Evolutionary conservation across 53 echinoderm and acorn worm genomes (phyloP).

Genomic region (Hippasteria phrygiana): DNA sequence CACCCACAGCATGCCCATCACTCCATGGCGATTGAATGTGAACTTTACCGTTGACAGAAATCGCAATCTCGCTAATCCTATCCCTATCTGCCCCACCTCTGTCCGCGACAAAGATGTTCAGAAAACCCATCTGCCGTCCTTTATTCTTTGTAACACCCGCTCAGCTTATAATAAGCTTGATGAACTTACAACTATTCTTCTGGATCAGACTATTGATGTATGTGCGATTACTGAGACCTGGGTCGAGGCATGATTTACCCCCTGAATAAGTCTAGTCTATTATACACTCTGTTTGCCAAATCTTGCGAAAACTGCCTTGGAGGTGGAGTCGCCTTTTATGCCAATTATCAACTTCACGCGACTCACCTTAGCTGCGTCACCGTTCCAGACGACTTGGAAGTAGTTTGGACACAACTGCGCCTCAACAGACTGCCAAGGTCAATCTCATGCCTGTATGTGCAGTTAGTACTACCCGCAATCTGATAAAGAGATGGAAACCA

Average conservation of each 20-base stretch:
- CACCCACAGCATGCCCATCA: too few relatives aligned
- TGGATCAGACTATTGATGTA: conserved; percentile 9
- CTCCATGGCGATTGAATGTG: not conserved
- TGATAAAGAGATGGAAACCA: conserved; percentile 16
- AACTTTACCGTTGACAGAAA: not conserved
- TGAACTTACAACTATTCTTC: conserved; percentile 1
- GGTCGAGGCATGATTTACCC: conserved; percentile 30
- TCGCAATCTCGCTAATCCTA: not conserved
- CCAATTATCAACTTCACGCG: not conserved
- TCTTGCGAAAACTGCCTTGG: conserved; percentile 6
- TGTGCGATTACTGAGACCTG: conserved; percentile 44
- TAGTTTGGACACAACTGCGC: conserved; percentile 29
- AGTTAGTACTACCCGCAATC: conserved; percentile 34
- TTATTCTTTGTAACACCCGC: conserved; percentile 6
- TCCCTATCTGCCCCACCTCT: too few relatives aligned
- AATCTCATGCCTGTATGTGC: conserved; percentile 34
- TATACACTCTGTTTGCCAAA: conserved; percentile 34
- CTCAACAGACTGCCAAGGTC: conserved; percentile 33
- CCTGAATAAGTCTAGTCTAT: not conserved
- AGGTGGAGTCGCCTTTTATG: conserved; percentile 47
- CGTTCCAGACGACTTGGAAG: conserved; percentile 28
- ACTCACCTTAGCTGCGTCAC: not conserved
- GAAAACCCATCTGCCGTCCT: not conserved
- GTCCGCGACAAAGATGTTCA: not conserved
- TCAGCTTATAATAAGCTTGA: conserved; percentile 31